These are phyloP conservation scores for Phymastichus coffea DNA, from an alignment of 1,140 invertebrate species.

Conservation along the genomic window DNA sequence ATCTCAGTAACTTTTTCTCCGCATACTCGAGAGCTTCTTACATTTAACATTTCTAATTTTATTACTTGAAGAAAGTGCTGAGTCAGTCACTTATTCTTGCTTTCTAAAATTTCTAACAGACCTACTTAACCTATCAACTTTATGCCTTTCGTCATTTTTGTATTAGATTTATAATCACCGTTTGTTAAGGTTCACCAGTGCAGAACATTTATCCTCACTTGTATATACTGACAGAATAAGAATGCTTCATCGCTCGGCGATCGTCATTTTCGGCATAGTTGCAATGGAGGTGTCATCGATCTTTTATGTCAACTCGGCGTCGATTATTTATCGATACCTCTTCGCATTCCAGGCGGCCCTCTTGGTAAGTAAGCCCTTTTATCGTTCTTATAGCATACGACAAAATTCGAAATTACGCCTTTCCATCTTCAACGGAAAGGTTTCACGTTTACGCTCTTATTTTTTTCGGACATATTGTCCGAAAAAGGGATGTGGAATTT, in stretches of 20 bases:
- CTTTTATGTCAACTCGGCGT: slow-evolving; percentile 62
- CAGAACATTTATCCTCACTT: slow-evolving; percentile 5
- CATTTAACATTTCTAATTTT: slow-evolving; percentile 4
- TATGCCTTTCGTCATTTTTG: not conserved
- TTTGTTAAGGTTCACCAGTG: not conserved
- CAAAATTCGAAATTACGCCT: too few species aligned
- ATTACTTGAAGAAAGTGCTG: not conserved
- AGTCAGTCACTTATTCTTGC: too few species aligned
- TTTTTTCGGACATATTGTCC: too few species aligned
- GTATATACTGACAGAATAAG: slow-evolving; percentile 57
- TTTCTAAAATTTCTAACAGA: too few species aligned
- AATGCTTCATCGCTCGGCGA: slow-evolving; percentile 61
- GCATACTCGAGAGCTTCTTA: too few species aligned
- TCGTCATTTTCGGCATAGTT: slow-evolving; percentile 60
- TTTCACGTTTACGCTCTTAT: too few species aligned
- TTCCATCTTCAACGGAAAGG: too few species aligned
- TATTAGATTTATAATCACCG: not conserved
- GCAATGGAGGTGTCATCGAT: slow-evolving; percentile 61
- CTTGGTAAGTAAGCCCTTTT: slow-evolving; percentile 55
- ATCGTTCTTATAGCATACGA: not conserved
- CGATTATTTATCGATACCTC: slow-evolving; percentile 60
- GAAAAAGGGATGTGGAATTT: too few species aligned
- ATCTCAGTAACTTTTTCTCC: not conserved
- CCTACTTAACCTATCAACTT: too few species aligned
- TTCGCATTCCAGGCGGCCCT: slow-evolving; percentile 61